phyloP scores from a whole-genome alignment of 1,140 invertebrate species.

The Akabosia matsudoensis region DNA sequence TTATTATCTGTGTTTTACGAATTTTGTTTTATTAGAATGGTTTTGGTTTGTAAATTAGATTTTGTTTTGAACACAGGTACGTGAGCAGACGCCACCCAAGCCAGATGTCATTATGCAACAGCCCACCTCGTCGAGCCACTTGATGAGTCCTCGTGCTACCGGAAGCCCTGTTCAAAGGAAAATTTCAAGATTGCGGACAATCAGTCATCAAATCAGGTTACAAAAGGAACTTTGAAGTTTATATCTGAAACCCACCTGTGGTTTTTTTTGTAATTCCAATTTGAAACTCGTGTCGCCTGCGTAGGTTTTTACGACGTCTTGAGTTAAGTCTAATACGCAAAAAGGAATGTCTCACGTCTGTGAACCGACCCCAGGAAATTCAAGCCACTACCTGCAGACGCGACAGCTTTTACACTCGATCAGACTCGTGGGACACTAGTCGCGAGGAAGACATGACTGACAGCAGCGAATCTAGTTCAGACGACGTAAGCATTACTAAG shows the following conservation, averaged over 20 bases:
- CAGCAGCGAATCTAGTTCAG: background rate
- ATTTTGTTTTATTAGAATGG: background rate
- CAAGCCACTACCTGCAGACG: slow-evolving; percentile 51
- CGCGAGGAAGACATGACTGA: background rate
- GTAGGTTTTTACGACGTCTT: slow-evolving; percentile 59
- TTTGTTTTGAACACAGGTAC: background rate
- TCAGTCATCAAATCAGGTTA: slow-evolving; percentile 68
- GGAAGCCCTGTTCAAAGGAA: slow-evolving; percentile 50
- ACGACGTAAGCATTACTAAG: background rate
- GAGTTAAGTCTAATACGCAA: slow-evolving; percentile 59
- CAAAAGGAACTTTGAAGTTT: background rate
- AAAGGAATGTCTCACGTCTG: slow-evolving; percentile 33
- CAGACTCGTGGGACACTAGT: slow-evolving; percentile 1
- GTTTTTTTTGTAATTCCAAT: slow-evolving; percentile 12
- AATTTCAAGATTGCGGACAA: slow-evolving; percentile 62
- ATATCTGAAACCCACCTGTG: background rate
- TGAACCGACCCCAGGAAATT: slow-evolving; percentile 3
- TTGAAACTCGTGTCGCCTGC: no score
- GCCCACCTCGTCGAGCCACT: slow-evolving; percentile 42
- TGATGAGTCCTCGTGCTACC: background rate
- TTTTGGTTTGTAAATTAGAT: background rate
- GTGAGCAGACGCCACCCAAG: background rate
- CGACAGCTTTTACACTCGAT: slow-evolving; percentile 24
- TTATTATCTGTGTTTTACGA: background rate
- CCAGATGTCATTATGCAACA: slow-evolving; percentile 48